These are phyloP conservation scores for Otolemur garnettii DNA, from an alignment of 2,113 vertebrate species.

Conservation along the genomic window DNA sequence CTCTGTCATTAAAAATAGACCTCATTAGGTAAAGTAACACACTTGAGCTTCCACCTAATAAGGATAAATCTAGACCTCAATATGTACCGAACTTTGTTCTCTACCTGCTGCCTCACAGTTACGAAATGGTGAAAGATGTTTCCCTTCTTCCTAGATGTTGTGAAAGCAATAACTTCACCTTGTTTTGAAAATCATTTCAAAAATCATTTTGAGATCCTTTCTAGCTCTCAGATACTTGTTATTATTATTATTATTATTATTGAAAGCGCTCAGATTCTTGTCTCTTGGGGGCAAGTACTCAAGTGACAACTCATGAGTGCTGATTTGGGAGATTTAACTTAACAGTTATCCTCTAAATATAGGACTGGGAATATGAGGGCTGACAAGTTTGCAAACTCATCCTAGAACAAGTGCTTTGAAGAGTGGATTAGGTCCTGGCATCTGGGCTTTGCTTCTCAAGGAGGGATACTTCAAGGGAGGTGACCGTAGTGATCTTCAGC, in stretches of 20 bases:
- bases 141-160: background rate
- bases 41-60: background rate
- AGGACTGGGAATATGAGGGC: background rate
- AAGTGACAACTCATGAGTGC: background rate
- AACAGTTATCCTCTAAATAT: conserved; percentile 10
- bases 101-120: background rate
- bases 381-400: no score
- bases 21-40: background rate
- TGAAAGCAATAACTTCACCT: background rate
- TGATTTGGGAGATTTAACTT: background rate
- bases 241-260: no score
- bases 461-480: no score
- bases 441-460: no score
- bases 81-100: background rate
- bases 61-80: background rate
- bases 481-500: no score
- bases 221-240: background rate
- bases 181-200: conserved; percentile 17
- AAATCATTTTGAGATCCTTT: background rate
- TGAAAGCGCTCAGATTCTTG: background rate
- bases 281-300: background rate
- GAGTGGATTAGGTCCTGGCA: no score
- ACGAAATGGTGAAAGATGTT: conserved; percentile 34
- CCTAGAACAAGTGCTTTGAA: no score
- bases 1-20: background rate